phyloP scores from a whole-genome alignment of 2,888 invertebrate species.

The Periphyllus acericola region DNA sequence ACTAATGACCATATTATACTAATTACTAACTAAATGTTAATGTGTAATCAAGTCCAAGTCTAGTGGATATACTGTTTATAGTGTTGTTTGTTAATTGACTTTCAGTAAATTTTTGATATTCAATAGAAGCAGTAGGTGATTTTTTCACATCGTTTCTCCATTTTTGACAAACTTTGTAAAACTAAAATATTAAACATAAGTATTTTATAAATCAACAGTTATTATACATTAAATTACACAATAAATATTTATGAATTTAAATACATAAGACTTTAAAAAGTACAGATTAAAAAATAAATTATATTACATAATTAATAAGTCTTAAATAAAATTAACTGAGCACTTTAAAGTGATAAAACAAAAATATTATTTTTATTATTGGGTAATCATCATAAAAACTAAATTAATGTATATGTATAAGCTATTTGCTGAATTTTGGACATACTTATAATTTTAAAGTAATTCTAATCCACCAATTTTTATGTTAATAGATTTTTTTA shows the following conservation, averaged over 20 bases:
- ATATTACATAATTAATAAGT: too few relatives aligned
- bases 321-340: too few relatives aligned
- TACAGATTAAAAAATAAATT: not conserved
- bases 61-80: constrained; percentile 72
- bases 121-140: constrained; percentile 73
- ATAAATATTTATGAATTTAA: not conserved
- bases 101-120: constrained; percentile 71
- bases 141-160: constrained; percentile 78
- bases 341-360: too few relatives aligned
- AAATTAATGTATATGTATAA: too few relatives aligned
- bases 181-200: constrained; percentile 70
- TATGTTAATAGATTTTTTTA: too few relatives aligned
- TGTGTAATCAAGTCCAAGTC: constrained; percentile 72
- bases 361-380: too few relatives aligned
- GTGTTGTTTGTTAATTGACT: constrained; percentile 72
- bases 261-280: constrained; percentile 46
- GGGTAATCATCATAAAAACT: too few relatives aligned
- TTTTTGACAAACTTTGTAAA: constrained; percentile 80
- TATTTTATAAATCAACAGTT: not conserved
- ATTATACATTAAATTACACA: not conserved
- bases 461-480: too few relatives aligned
- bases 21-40: constrained; percentile 70
- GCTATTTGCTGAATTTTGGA: too few relatives aligned
- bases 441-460: too few relatives aligned
- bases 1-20: not conserved